Percentiles rank a stretch among this genome's conserved stretches.
Evolutionary conservation across 2,113 vertebrate genomes (phyloP).

Genomic region (Nannospalax galili): DNA sequence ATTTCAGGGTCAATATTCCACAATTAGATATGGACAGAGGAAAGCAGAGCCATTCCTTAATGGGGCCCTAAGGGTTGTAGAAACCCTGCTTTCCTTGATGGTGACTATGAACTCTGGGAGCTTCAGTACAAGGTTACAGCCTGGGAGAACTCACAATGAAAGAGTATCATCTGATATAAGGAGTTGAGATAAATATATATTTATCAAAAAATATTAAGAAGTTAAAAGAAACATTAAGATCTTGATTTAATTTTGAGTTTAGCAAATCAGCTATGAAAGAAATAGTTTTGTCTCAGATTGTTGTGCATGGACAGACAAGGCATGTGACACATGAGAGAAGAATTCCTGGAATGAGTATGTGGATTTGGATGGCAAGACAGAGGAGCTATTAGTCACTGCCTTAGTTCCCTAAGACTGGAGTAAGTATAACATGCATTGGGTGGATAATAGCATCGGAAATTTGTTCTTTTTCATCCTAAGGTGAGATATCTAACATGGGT

Average conservation of each 20-base stretch:
- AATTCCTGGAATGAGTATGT: background rate
- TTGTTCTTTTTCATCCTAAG: background rate
- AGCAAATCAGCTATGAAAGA: background rate
- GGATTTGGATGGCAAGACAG: background rate
- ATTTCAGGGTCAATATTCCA: constrained; percentile 58
- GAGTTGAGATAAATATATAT: background rate
- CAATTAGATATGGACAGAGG: constrained; percentile 43
- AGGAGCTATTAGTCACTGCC: background rate
- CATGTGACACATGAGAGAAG: background rate
- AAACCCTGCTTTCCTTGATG: background rate
- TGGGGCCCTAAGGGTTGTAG: constrained; percentile 52
- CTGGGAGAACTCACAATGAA: constrained; percentile 36
- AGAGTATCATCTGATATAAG: background rate
- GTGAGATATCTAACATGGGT: background rate
- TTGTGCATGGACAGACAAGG: background rate
- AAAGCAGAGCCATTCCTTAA: constrained; percentile 55
- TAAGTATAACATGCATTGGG: background rate
- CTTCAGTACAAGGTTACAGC: background rate
- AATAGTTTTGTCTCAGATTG: background rate
- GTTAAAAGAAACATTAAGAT: too few species aligned
- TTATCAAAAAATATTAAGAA: too few species aligned
- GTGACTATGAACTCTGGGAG: background rate
- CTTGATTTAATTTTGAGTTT: background rate
- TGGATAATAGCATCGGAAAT: background rate
- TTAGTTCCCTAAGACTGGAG: background rate